Conservation (phyloP, 2,113 vertebrate species). For the Trogon melanurus region DNA sequence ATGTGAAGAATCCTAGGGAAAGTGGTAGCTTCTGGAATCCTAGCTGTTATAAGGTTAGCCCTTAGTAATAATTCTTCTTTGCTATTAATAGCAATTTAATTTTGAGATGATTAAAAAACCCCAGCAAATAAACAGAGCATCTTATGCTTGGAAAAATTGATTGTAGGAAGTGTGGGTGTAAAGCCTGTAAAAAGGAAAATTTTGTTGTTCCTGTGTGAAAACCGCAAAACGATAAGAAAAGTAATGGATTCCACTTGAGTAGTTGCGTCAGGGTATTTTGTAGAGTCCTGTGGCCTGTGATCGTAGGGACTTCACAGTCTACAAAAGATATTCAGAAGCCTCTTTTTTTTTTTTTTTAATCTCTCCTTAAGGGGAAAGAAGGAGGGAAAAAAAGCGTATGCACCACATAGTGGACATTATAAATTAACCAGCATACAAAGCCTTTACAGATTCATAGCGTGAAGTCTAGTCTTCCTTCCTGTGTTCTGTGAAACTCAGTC, state of each 20-base stretch:
- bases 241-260: neutral
- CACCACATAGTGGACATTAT: neutral
- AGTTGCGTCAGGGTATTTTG: neutral
- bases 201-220: neutral
- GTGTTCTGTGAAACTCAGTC: neutral
- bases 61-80: neutral
- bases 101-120: neutral
- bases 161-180: neutral
- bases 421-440: neutral
- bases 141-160: neutral
- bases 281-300: neutral
- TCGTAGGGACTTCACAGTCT: neutral
- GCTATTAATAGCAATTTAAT: neutral
- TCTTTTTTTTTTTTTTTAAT: neutral
- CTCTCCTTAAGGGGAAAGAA: too few relatives aligned
- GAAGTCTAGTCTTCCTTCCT: neutral
- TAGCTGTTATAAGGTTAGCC: neutral
- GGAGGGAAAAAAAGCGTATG: rapidly evolving
- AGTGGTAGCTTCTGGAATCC: neutral
- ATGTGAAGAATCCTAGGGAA: neutral
- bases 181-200: neutral
- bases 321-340: neutral
- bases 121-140: neutral
- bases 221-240: neutral
- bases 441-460: neutral